Percentiles rank a stretch among this genome's conserved stretches.
Conservation (phyloP, 2,797 vertebrate species). For the Karalla daura region DNA sequence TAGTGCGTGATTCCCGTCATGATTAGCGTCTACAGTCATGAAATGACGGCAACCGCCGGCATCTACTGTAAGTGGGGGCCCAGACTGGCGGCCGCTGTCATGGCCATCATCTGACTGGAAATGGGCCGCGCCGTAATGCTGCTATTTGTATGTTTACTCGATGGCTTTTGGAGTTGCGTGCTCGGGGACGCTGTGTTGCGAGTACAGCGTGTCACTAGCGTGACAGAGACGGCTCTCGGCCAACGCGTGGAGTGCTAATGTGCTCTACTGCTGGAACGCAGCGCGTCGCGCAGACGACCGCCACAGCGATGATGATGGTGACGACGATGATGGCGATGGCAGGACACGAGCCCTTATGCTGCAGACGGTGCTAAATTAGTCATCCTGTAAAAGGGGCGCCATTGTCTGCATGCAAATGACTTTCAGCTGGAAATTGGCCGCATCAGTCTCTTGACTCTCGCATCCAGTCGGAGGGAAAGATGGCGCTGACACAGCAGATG, state of each 20-base stretch:
- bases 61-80: conserved; percentile 39
- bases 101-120: conserved; percentile 46
- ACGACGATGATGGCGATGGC: too few species aligned
- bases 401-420: conserved; percentile 22
- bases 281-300: background rate
- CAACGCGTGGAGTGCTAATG: background rate
- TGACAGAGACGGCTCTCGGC: background rate
- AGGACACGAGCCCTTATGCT: background rate
- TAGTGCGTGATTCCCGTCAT: conserved; percentile 12
- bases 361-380: conserved; percentile 23
- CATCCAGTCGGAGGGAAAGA: conserved; percentile 2
- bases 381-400: background rate
- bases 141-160: conserved; percentile 30
- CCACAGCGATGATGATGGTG: too few species aligned
- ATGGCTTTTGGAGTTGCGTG: background rate
- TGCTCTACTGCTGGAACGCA: background rate
- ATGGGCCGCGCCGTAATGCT: conserved; percentile 35
- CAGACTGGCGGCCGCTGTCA: conserved; percentile 37
- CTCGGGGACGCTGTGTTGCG: background rate
- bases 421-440: conserved; percentile 16
- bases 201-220: background rate
- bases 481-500: background rate
- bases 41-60: conserved; percentile 52
- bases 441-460: background rate
- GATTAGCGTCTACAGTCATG: conserved; percentile 34